Base-by-base conservation (phyloP, 35 echinoderm and acorn worm species). In the Apostichopus californicus region DNA sequence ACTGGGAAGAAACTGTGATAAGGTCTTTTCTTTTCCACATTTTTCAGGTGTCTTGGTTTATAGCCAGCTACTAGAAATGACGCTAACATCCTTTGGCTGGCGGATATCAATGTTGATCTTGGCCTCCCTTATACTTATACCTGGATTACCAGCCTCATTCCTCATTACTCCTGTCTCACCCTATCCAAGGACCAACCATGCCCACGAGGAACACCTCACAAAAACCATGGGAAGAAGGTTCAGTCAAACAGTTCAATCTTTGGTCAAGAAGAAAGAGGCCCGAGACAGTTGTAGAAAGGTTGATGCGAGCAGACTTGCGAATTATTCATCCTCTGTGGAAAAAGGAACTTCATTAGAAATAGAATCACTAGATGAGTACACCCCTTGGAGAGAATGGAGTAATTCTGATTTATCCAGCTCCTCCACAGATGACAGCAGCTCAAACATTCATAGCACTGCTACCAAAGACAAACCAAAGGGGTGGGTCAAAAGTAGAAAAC, bases 191-290 rank as follows among this genome's bases (percentile, higher is more conserved):
- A 72, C 57, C 11, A 60, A 72, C 61, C 21, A 66, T 8, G 61
- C 21, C 14, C 86, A 89, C 57, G 86, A 89, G 63, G 86, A 68
- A 52, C 86, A 89, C 52, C 22, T 89, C 63, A 89, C 86, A 13
- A 89, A 72, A 73, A 68, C 28, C 1, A 73, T 73, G 61, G 61
- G 22, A 0, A 82, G 80, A 57, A 82, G n/a, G 46, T 53, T 82
- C 12, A 82, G 80, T 75, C 17, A 75, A 7, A 20, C 71, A 20
- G 2, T 75, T 20, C 15, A 21, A 18, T 75, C 71, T 18, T 24
- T 34, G 8, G 23, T 17, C 1, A 66, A 18, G 68, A 11, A 73
- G 60, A 89, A 89, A 52, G 23, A 23, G 64, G 63, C 18, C 22
- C 86, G 20, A 1, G 86, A 73, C 64, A 73, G 68, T 72, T 10